Base-by-base conservation (phyloP, 2,113 vertebrate species). In the Cyprichromis sp. region DNA sequence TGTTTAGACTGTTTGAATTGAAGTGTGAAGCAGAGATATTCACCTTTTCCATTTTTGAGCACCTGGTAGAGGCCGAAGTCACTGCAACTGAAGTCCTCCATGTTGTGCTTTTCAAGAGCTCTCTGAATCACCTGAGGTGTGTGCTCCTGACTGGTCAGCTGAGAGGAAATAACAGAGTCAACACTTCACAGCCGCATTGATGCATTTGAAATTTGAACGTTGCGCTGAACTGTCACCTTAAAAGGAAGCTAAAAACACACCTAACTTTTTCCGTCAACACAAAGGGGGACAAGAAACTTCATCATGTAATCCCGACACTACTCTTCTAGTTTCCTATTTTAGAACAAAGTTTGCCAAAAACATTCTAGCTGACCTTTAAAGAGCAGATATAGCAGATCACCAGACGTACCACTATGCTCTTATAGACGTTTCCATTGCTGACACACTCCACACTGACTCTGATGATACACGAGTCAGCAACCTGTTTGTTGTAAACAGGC, bases 71-170 rank as follows among this genome's bases (percentile, higher is more conserved):
- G 97, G 91, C 93, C 96, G 89, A 97, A 98, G 85, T 97, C 94
- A 0, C 55, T 71, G 47, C 91, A 96, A 86, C 91, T 89, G 71
- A 93, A 55, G 3, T 94, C 89, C 29, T 97, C 95, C 91, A 98
- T 92, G 61, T 96, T 96, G 96, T 98, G 98, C 61, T 98, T 98
- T 73, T 97, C 96, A 26, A 98, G 89, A 38, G 97, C 97, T 73
- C 97, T 95, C 85, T 96, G 97, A 7, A 98, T 94, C 81, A 98
- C 97, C 3, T 96, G 93, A 66, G 96, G 95, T 0, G 97, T 97
- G 95, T 98, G 98, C 90, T 98, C 98, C 95, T 98, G 97, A 88
- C 97, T 97, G n/a, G 97, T 98, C 40, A 98, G 95, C 98, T 98
- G 94, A 78, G 10, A 78, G 5, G 10, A 84, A 78, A 86, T 5